These are phyloP conservation scores for Zaprionus lachaisei DNA, from an alignment of 1,140 invertebrate species.

Conservation along the genomic window DNA sequence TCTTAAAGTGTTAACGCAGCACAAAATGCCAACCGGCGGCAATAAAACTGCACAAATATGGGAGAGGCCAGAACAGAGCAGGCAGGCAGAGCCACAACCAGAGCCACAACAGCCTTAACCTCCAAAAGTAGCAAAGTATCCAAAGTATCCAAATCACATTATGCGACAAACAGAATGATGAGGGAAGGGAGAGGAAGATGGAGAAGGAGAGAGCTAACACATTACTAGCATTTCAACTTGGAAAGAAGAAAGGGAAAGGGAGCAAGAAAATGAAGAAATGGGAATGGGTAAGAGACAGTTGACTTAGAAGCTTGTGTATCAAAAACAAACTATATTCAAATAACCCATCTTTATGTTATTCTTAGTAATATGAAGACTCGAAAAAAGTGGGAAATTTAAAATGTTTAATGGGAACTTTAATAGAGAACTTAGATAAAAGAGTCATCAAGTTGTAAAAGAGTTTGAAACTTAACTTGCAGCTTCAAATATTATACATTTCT, in stretches of 20 bases:
- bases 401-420: too few relatives aligned
- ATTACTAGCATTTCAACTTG: background rate
- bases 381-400: background rate
- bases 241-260: background rate
- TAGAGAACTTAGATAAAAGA: too few relatives aligned
- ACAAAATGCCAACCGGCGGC: conserved; percentile 48
- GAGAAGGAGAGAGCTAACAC: background rate
- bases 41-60: conserved; percentile 44
- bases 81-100: background rate
- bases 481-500: too few relatives aligned
- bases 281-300: background rate
- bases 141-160: conserved; percentile 32
- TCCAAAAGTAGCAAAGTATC: background rate
- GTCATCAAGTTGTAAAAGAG: background rate
- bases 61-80: background rate
- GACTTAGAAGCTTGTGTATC: background rate
- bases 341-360: too few relatives aligned
- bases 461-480: too few relatives aligned
- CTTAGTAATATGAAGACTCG: background rate
- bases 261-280: background rate
- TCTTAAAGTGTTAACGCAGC: conserved; percentile 77
- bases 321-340: background rate
- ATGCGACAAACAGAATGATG: background rate
- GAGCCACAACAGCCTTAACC: conserved; percentile 1
- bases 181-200: too few relatives aligned